A percentile compares a stretch with the other conserved stretches of the same genome.
Conservation (phyloP, 1,140 invertebrate species). For the Dinoponera quadriceps region DNA sequence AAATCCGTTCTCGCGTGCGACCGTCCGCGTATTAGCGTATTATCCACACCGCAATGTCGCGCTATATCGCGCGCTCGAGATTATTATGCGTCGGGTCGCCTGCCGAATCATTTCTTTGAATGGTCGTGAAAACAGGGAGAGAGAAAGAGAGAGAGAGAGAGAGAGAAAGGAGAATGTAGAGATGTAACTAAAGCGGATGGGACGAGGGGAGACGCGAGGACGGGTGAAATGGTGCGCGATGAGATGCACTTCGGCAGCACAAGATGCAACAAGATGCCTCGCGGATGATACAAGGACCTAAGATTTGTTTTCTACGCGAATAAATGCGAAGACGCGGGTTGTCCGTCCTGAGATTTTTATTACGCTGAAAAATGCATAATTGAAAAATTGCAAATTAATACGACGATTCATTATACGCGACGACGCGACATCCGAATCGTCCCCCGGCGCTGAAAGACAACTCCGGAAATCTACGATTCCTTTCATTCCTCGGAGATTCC, state of each 20-base stretch:
- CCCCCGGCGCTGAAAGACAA: too few species aligned
- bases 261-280: constrained; percentile 71
- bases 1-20: constrained; percentile 17
- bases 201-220: background rate
- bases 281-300: constrained; percentile 1
- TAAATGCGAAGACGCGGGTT: background rate
- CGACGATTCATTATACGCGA: background rate
- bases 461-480: too few species aligned
- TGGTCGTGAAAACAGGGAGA: background rate
- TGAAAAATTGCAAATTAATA: background rate
- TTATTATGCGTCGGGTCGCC: background rate
- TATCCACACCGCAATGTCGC: background rate
- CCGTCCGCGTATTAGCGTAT: constrained; percentile 6
- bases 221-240: background rate
- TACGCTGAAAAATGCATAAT: background rate
- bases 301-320: background rate
- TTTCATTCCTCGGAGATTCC: too few species aligned
- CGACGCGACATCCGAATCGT: too few species aligned
- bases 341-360: background rate
- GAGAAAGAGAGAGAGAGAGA: background rate
- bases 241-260: constrained; percentile 55
- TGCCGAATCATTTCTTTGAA: constrained; percentile 33
- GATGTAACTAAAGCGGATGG: background rate
- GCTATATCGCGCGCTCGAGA: background rate
- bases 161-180: background rate